These are phyloP conservation scores for Erythrolamprus reginae DNA, from an alignment of 2,113 vertebrate species.

Conservation along the genomic window DNA sequence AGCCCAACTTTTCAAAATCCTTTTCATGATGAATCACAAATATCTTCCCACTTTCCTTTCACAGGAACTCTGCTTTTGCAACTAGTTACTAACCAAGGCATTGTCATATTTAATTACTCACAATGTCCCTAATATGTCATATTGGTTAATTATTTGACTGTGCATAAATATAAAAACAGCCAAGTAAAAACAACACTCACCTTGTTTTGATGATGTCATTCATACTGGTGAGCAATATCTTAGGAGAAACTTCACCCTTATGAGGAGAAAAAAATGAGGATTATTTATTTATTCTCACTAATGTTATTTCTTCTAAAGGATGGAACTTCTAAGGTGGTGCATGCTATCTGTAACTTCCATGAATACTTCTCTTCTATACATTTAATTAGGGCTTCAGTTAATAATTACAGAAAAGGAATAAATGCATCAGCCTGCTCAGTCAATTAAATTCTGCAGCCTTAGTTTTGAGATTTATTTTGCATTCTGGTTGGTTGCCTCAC, in stretches of 20 bases:
- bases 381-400: background rate
- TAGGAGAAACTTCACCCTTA: background rate
- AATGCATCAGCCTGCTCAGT: background rate
- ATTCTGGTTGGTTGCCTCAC: background rate
- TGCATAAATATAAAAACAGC: background rate
- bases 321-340: background rate
- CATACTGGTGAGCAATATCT: background rate
- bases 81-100: background rate
- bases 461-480: background rate
- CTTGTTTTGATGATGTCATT: background rate
- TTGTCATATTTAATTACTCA: background rate
- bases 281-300: background rate
- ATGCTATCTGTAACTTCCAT: background rate
- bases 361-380: background rate
- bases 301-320: background rate
- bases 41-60: background rate
- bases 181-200: background rate
- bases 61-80: background rate
- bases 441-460: background rate
- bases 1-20: background rate
- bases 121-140: background rate
- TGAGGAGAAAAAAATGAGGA: background rate
- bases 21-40: background rate
- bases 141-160: background rate
- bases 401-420: background rate